phyloP scores from a whole-genome alignment of 35 echinoderm and acorn worm genomes.

The Lytechinus pictus region DNA sequence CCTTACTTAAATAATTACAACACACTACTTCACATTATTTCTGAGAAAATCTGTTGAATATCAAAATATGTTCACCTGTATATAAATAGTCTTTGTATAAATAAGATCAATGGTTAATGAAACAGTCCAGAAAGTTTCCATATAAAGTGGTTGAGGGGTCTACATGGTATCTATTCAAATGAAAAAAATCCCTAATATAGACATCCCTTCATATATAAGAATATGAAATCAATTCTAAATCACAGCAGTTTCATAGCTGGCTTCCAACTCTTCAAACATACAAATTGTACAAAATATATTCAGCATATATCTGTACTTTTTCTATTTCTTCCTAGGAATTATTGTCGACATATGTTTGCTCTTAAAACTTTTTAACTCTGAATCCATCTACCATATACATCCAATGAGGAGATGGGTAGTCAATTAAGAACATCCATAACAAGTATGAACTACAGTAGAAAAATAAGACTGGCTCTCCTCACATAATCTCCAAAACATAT shows the following conservation, averaged over 20 bases:
- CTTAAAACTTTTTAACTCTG: not conserved
- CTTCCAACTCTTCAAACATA: not conserved
- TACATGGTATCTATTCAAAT: not conserved
- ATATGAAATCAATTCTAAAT: not conserved
- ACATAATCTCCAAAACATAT: not conserved
- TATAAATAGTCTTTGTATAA: constrained; percentile 21
- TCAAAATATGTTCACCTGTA: constrained; percentile 4
- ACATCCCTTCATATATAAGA: not conserved
- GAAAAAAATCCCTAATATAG: too few relatives aligned
- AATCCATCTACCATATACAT: not conserved
- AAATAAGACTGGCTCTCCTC: not conserved
- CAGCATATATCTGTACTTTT: too few relatives aligned
- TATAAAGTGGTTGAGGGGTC: not conserved
- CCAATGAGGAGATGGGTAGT: not conserved
- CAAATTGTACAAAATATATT: not conserved
- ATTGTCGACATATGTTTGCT: not conserved
- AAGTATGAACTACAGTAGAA: not conserved
- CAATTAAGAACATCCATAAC: not conserved
- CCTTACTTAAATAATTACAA: not conserved
- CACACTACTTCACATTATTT: not conserved
- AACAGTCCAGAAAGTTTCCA: not conserved
- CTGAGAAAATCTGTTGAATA: constrained; percentile 1
- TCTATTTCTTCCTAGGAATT: not conserved
- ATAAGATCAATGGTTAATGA: not conserved
- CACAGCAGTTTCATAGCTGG: not conserved